A percentile compares a stretch with the other conserved stretches of the same genome.
Conservation (phyloP, 2,888 invertebrate species). For the Melipona bicolor region DNA sequence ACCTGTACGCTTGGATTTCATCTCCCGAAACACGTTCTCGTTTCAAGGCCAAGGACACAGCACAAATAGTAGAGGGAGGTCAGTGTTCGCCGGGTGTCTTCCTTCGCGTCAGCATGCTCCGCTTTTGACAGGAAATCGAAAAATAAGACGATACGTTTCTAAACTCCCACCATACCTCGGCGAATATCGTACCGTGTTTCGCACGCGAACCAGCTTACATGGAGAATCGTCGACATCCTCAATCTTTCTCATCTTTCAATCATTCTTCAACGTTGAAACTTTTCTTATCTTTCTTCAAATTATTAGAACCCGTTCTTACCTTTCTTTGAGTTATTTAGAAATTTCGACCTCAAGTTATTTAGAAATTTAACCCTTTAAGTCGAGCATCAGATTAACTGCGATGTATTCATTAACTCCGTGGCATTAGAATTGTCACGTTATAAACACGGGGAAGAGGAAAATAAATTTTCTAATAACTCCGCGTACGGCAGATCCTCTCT, state of each 20-base stretch:
- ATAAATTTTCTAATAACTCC: too few relatives aligned
- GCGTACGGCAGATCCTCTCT: too few relatives aligned
- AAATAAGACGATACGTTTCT: neutral
- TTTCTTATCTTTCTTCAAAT: neutral
- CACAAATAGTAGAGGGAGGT: conserved; percentile 60
- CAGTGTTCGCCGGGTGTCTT: conserved; percentile 52
- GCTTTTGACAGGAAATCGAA: conserved; percentile 36
- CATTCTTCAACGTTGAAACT: neutral
- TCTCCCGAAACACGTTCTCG: conserved; percentile 61
- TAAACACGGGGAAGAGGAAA: too few relatives aligned
- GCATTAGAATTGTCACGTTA: too few relatives aligned
- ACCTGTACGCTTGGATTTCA: conserved; percentile 61
- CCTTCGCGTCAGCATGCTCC: conserved; percentile 30
- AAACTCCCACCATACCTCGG: neutral
- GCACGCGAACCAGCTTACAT: neutral
- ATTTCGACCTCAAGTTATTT: too few relatives aligned
- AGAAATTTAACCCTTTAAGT: too few relatives aligned
- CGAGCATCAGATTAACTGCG: too few relatives aligned
- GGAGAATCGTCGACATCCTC: neutral
- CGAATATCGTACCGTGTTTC: neutral
- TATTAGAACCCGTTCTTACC: neutral
- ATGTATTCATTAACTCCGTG: too few relatives aligned
- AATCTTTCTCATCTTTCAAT: neutral
- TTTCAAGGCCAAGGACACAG: conserved; percentile 62
- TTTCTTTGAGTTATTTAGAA: too few relatives aligned